These are phyloP conservation scores for Spialia ferax DNA, from an alignment of 2,888 invertebrate species.

Conservation along the genomic window DNA sequence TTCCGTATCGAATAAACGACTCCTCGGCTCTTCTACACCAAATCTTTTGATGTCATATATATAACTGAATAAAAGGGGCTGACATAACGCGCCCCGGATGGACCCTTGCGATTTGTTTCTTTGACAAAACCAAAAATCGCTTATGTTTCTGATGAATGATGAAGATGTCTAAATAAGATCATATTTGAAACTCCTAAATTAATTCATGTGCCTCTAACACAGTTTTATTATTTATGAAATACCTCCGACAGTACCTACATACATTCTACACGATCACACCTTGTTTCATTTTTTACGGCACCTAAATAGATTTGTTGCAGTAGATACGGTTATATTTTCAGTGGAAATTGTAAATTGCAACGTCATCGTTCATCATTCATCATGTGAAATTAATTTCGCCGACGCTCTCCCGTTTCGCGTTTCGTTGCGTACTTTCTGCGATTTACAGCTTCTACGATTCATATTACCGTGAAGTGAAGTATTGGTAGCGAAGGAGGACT, in stretches of 20 bases:
- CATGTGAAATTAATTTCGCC: conserved; percentile 81
- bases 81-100: conserved; percentile 48
- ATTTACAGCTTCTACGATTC: conserved; percentile 72
- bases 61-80: conserved; percentile 59
- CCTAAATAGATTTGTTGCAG: conserved; percentile 36
- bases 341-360: conserved; percentile 76
- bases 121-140: neutral
- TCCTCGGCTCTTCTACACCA: conserved; percentile 53
- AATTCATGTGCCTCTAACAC: neutral
- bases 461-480: conserved; percentile 66
- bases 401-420: conserved; percentile 64
- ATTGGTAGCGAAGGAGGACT: conserved; percentile 52
- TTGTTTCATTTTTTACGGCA: conserved; percentile 22
- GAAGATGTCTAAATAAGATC: neutral
- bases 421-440: conserved; percentile 70
- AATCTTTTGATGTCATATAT: conserved; percentile 63
- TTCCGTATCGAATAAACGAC: conserved; percentile 61
- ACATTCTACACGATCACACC: neutral
- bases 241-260: no score
- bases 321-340: conserved; percentile 44
- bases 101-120: conserved; percentile 11
- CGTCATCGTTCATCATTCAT: conserved; percentile 83
- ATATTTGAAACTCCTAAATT: neutral
- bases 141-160: neutral
- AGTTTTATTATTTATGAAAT: neutral